Evolutionary conservation across 1,140 invertebrate genomes (phyloP), one percentile per base, ranked within the genome.

Genomic region (Listronotus bonariensis): DNA sequence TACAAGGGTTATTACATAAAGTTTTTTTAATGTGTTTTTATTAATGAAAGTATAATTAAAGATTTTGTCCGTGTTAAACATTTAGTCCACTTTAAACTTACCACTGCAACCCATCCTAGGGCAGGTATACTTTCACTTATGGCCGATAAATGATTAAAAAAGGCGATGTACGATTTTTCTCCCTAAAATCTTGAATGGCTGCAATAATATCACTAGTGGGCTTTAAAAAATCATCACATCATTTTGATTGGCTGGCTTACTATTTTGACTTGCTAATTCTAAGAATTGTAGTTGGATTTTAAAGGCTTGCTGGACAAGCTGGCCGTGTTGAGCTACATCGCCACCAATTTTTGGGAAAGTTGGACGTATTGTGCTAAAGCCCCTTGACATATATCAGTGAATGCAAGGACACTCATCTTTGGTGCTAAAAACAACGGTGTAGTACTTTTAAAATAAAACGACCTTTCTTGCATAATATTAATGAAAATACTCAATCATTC

Each of bases 61-160:
- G n/a, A n/a, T n/a, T n/a, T n/a, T n/a, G n/a, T n/a, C n/a, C n/a
- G n/a, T n/a, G n/a, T n/a, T n/a, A n/a, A n/a, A n/a, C n/a, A n/a
- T n/a, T n/a, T n/a, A n/a, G n/a, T n/a, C n/a, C n/a, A n/a, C n/a
- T n/a, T n/a, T n/a, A n/a, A n/a, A n/a, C 58, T 61, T 62, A 62
- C 59, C 86, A 85, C 73, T 32, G 92, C 88, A 8, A 99, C 93
- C 97, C 97, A 99, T 42, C 95, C 96, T 6, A 99, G 81, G 8
- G 96, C 96, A 6, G 94, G 91, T 72, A 99, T 95, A 76, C 94
- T 96, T 81, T 98, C 97, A 68, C 92, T 93, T 58, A 99, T 90
- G 0, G 95, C 94, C 11, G 94, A 96, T 26, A 99, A 83, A 80
- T 99, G 97, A 82, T 98, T 98, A 81, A 98, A 98, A 71, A 87